Evolutionary conservation across 2,113 vertebrate species (phyloP).

Genomic region (Apteryx owenii): DNA sequence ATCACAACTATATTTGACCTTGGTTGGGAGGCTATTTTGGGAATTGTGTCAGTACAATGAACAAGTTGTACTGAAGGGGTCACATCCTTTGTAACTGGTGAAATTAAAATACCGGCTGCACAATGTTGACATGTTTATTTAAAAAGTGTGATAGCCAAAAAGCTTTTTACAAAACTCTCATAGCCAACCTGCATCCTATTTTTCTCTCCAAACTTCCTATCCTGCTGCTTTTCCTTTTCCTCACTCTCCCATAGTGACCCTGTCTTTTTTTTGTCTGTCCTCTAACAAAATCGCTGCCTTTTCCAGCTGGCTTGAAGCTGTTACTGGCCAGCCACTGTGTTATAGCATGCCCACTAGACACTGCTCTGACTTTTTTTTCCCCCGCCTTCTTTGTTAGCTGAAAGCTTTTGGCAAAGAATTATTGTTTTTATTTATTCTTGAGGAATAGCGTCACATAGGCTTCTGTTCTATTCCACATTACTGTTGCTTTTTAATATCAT

Average conservation of each 20-base stretch:
- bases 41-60: constrained; percentile 1
- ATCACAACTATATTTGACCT: constrained; percentile 50
- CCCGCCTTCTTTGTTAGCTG: background rate
- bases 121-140: background rate
- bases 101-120: background rate
- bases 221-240: background rate
- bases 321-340: background rate
- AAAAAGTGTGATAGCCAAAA: background rate
- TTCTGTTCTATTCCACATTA: background rate
- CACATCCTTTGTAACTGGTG: background rate
- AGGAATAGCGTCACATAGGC: background rate
- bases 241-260: background rate
- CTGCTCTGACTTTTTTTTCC: background rate
- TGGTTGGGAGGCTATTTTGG: constrained; percentile 50
- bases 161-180: background rate
- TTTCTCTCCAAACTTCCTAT: background rate
- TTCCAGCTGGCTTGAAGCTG: background rate
- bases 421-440: background rate
- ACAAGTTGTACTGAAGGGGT: constrained; percentile 34
- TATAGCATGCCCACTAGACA: background rate
- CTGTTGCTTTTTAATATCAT: background rate
- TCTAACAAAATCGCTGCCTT: background rate
- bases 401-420: background rate
- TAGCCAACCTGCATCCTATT: background rate
- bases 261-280: background rate